These are phyloP conservation scores for Sula dactylatra DNA, from an alignment of 2,113 vertebrate genomes.

Conservation along the genomic window DNA sequence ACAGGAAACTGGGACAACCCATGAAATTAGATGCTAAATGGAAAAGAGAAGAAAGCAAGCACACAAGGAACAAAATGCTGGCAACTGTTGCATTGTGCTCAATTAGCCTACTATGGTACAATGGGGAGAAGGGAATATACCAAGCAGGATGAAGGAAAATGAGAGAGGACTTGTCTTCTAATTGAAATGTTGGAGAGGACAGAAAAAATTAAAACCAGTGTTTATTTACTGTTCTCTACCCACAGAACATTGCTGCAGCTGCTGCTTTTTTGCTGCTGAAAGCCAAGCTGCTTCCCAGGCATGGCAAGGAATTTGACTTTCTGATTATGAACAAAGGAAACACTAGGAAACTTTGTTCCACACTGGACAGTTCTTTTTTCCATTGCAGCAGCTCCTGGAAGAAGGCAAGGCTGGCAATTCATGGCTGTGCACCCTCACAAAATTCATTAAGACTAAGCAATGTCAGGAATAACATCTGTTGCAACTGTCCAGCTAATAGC, in stretches of 20 bases:
- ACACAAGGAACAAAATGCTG: not conserved
- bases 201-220: not conserved
- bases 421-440: not conserved
- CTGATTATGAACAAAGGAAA: not conserved
- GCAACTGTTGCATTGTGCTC: not conserved
- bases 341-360: constrained; percentile 2
- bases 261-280: not conserved
- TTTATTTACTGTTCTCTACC: not conserved
- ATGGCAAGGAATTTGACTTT: not conserved
- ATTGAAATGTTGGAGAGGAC: not conserved
- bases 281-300: constrained; percentile 9
- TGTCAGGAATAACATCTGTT: not conserved
- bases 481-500: not conserved
- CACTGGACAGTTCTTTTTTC: not conserved
- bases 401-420: not conserved
- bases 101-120: not conserved
- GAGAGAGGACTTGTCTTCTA: not conserved
- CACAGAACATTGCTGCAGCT: constrained; percentile 12
- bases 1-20: not conserved
- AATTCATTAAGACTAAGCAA: not conserved
- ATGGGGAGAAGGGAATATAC: not conserved
- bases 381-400: not conserved
- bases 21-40: not conserved
- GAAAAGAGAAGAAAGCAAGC: not conserved
- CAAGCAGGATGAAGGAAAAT: not conserved